Evolutionary conservation across 2,797 vertebrate genomes (phyloP).

Genomic region (Coregonus suidteri): DNA sequence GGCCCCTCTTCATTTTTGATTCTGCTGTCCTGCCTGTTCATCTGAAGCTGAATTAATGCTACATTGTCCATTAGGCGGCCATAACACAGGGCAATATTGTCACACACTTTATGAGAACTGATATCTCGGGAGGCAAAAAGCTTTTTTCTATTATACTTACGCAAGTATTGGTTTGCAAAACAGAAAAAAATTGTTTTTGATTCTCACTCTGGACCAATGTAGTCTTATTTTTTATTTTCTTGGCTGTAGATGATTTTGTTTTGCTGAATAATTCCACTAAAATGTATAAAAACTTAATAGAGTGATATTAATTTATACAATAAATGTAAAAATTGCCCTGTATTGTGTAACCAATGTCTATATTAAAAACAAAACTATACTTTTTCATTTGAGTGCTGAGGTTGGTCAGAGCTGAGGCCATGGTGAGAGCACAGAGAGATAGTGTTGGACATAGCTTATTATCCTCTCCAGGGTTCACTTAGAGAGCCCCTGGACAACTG

Average conservation of each 20-base stretch:
- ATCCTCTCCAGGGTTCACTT: slow-evolving; percentile 77
- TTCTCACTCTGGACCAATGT: slow-evolving; percentile 56
- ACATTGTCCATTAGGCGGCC: slow-evolving; percentile 81
- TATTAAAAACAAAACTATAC: background rate
- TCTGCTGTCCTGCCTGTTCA: slow-evolving; percentile 85
- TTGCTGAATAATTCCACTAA: slow-evolving; percentile 46
- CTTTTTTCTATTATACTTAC: slow-evolving; percentile 58
- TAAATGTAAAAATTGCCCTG: slow-evolving; percentile 1
- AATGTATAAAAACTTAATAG: background rate
- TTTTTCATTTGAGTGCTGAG: slow-evolving; percentile 41
- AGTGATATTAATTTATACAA: slow-evolving; percentile 48
- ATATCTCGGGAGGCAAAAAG: slow-evolving; percentile 66
- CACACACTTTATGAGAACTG: slow-evolving; percentile 74
- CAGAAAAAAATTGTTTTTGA: slow-evolving; percentile 22
- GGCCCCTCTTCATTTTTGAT: slow-evolving; percentile 80
- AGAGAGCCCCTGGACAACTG: slow-evolving; percentile 75
- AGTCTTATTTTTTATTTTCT: slow-evolving; percentile 26
- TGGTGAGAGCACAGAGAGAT: slow-evolving; percentile 65
- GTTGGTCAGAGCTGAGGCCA: slow-evolving; percentile 59
- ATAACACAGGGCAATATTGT: slow-evolving; percentile 79
- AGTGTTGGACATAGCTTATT: slow-evolving; percentile 69
- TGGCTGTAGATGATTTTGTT: slow-evolving; percentile 1
- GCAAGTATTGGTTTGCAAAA: slow-evolving; percentile 66
- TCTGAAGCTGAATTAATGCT: slow-evolving; percentile 87
- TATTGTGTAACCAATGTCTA: background rate